phyloP scores from a whole-genome alignment of 1,140 invertebrate species.

The Ooceraea biroi region DNA sequence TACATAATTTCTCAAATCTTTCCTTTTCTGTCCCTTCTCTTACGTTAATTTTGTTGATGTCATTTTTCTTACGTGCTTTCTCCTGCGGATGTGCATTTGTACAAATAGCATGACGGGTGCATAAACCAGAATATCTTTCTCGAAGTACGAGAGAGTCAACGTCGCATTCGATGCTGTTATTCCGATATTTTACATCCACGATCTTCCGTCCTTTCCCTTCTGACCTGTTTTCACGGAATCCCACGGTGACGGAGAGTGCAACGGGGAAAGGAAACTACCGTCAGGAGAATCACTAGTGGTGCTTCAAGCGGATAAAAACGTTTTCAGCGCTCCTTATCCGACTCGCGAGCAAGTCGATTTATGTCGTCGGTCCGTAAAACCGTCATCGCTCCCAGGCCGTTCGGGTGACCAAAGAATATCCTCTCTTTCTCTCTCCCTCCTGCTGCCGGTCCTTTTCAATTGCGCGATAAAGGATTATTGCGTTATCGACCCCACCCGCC shows the following conservation, averaged over 20 bases:
- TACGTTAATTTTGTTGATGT: too few relatives aligned
- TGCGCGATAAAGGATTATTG: slow-evolving; percentile 69
- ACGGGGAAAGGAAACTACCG: slow-evolving; percentile 5
- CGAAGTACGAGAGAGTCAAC: not conserved
- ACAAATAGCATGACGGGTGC: not conserved
- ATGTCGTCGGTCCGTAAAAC: slow-evolving; percentile 61
- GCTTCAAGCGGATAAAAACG: slow-evolving; percentile 38
- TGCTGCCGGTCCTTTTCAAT: slow-evolving; percentile 58
- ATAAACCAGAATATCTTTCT: not conserved
- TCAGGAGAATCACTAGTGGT: slow-evolving; percentile 31
- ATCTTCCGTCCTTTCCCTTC: not conserved
- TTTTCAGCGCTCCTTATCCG: slow-evolving; percentile 42
- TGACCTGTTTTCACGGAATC: slow-evolving; percentile 1
- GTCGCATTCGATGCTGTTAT: not conserved
- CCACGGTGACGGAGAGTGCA: slow-evolving; percentile 20
- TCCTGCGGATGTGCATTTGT: not conserved
- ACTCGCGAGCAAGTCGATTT: slow-evolving; percentile 51
- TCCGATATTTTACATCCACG: slow-evolving; percentile 15
- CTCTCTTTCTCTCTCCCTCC: slow-evolving; percentile 3
- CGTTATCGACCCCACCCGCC: slow-evolving; percentile 54
- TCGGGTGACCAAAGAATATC: slow-evolving; percentile 43
- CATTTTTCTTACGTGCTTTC: too few relatives aligned
- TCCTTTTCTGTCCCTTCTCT: not conserved
- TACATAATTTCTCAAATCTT: not conserved
- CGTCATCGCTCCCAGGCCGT: slow-evolving; percentile 26